Evolutionary conservation across 2,888 invertebrate genomes (phyloP).

Genomic region (Gibbula magus): DNA sequence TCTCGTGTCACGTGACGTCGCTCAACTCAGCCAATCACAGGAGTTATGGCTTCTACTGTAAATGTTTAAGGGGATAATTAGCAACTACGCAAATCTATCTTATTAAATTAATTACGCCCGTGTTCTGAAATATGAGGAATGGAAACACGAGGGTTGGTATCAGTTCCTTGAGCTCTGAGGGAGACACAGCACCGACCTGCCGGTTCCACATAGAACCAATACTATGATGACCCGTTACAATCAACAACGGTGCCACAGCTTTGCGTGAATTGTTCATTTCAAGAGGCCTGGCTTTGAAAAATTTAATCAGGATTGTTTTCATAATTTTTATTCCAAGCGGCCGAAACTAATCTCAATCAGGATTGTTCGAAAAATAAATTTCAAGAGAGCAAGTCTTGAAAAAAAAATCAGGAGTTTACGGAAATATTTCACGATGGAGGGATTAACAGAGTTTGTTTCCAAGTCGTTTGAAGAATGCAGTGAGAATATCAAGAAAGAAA

Average conservation of each 20-base stretch:
- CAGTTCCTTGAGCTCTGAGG: no score
- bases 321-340: no score
- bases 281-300: no score
- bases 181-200: no score
- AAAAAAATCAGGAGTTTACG: not conserved
- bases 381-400: no score
- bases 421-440: slow-evolving; percentile 54
- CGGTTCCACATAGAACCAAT: no score
- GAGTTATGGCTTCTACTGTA: slow-evolving; percentile 32
- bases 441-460: slow-evolving; percentile 66
- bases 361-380: no score
- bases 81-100: slow-evolving; percentile 37
- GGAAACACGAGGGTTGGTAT: not conserved
- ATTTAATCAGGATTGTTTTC: no score
- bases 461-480: slow-evolving; percentile 65
- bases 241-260: no score
- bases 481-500: not conserved
- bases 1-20: slow-evolving; percentile 8
- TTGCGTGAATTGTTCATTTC: no score
- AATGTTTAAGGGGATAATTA: slow-evolving; percentile 42
- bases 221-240: no score
- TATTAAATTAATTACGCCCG: slow-evolving; percentile 38
- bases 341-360: no score
- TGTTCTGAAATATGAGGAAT: not conserved
- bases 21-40: slow-evolving; percentile 32